Base-by-base conservation (phyloP, 2,888 invertebrate species). In the Netelia melanura region DNA sequence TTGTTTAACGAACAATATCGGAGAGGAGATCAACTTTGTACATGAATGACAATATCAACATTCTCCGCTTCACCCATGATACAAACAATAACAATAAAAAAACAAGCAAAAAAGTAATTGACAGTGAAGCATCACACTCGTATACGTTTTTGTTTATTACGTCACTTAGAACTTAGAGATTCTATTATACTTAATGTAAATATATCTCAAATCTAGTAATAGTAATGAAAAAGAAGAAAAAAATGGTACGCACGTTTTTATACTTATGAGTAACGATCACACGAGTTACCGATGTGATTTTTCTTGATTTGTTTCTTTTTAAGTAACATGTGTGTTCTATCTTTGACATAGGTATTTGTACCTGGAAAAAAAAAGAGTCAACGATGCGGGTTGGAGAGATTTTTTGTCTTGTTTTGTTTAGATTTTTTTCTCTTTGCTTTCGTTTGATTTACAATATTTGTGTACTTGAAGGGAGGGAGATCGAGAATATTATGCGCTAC, bases 231-330 rank as follows among this genome's bases (percentile, higher is more conserved):
- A 54, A 75, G 79, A 78, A 68, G 81, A 75, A 81, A 84, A 71
- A 81, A 79, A 84, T 80, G 68, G 62, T 30, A 78, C 81, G 74
- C 67, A 78, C 21, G 58, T 75, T 78, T n/a, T 68, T 83, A 87
- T 54, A 86, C 56, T 83, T 88, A 87, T 83, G 86, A 88, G 81
- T 89, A 89, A 89, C 81, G 77, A 90, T 90, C 89, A 90, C 88
- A 89, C 86, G 86, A 88, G 78, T 87, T 80, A 86, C 85, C 84
- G 86, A 84, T 65, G 81, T 83, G 84, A 72, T 77, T 81, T 84
- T 86, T 80, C 71, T 68, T 67, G 65, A 83, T 81, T 74, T 86
- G 84, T 76, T 74, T 83, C 72, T 67, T 74, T 74, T 74, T 86
- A 82, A 87, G 84, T 61, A 81, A 83, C 67, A 75, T 85, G 80